Evolutionary conservation across 2,888 invertebrate species (phyloP).

Genomic region (Cyclophora punctaria): DNA sequence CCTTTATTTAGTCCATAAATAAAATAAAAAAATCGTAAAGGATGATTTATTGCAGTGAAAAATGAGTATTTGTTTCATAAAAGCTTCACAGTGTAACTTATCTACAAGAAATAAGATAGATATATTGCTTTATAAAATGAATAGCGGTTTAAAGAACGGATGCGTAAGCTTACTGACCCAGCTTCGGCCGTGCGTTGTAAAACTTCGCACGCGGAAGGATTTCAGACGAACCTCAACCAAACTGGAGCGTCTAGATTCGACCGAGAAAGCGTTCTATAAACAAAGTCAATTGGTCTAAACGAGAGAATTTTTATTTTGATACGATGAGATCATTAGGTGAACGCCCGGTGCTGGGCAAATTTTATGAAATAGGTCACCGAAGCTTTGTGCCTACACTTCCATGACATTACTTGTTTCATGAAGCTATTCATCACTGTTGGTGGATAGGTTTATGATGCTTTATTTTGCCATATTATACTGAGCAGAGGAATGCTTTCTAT

Average conservation of each 20-base stretch:
- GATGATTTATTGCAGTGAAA: too few relatives aligned
- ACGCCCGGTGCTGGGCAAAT: conserved; percentile 46
- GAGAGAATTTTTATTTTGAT: conserved; percentile 63
- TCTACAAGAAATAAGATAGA: too few relatives aligned
- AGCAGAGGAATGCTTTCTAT: too few relatives aligned
- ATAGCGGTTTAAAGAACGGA: not conserved
- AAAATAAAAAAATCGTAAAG: too few relatives aligned
- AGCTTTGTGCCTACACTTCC: conserved; percentile 31
- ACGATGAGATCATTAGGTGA: conserved; percentile 71
- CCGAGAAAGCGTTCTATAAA: conserved; percentile 61
- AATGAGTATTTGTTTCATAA: too few relatives aligned
- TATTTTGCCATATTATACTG: too few relatives aligned
- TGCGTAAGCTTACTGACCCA: conserved; percentile 6
- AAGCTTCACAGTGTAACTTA: too few relatives aligned
- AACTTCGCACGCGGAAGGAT: conserved; percentile 33
- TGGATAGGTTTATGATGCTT: too few relatives aligned
- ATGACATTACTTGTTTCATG: conserved; percentile 52
- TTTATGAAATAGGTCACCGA: conserved; percentile 54
- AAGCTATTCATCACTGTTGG: too few relatives aligned
- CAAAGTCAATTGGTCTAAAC: conserved; percentile 67
- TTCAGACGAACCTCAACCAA: conserved; percentile 37
- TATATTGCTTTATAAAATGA: too few relatives aligned
- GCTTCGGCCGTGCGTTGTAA: conserved; percentile 8
- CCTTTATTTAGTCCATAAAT: too few relatives aligned
- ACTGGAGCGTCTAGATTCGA: conserved; percentile 52